Evolutionary conservation across 2,113 vertebrate genomes (phyloP).

Genomic region (Ceyx margarethae): DNA sequence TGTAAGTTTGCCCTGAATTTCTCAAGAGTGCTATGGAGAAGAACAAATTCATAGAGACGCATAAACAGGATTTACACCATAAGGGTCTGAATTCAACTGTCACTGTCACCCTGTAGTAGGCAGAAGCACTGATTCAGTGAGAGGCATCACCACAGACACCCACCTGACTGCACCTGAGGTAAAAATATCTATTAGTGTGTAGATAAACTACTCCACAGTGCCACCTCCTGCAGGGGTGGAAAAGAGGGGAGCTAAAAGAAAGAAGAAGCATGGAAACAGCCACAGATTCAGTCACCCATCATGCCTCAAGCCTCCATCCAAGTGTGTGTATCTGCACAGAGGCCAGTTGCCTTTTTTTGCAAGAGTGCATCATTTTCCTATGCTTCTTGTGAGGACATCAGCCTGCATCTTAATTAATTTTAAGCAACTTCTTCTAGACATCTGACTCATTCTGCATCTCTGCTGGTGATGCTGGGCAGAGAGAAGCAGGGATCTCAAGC

Average conservation of each 20-base stretch:
- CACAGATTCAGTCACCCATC: background rate
- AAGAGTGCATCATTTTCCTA: background rate
- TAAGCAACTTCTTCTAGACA: background rate
- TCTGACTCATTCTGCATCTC: background rate
- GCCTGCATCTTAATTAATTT: background rate
- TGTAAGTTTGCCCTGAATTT: background rate
- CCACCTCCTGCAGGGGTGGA: background rate
- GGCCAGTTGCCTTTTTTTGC: background rate
- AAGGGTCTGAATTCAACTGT: background rate
- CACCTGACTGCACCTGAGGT: background rate
- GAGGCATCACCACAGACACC: background rate
- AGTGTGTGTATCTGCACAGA: rapidly evolving
- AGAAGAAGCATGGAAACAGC: background rate
- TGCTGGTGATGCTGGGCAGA: background rate
- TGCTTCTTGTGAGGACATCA: background rate
- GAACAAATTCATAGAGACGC: background rate
- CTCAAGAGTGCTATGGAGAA: background rate
- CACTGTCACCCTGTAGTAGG: rapidly evolving
- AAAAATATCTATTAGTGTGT: background rate
- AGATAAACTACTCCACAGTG: background rate
- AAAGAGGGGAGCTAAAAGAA: background rate
- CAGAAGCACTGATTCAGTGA: background rate
- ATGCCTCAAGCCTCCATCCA: background rate
- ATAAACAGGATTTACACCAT: background rate
- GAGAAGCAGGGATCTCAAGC: background rate